A percentile compares a stretch with the other conserved stretches of the same genome.
Conservation (phyloP, 2,113 vertebrate species). For the Tachysurus vachellii region DNA sequence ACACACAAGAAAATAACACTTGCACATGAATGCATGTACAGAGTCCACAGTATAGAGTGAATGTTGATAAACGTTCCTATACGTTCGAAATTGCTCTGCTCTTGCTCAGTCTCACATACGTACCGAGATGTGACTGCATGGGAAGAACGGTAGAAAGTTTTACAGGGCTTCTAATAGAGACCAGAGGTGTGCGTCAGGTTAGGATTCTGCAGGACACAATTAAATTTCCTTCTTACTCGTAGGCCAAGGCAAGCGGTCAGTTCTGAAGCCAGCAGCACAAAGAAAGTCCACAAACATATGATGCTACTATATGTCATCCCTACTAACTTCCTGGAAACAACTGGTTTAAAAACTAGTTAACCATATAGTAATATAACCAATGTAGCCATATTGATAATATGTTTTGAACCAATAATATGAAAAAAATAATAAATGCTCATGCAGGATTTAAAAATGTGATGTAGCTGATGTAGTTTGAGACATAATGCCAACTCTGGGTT, state of each 20-base stretch:
- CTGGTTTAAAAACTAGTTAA: background rate
- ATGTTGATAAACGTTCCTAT: background rate
- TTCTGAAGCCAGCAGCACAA: background rate
- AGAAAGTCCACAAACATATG: background rate
- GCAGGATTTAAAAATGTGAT: too few species aligned
- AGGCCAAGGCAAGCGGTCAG: background rate
- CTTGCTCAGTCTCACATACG: too few species aligned
- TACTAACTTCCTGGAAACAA: background rate
- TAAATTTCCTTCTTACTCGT: background rate
- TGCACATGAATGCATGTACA: background rate
- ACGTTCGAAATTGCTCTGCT: background rate
- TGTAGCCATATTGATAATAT: too few species aligned
- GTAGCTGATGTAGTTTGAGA: background rate
- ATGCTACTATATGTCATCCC: background rate
- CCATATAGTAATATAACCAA: too few species aligned
- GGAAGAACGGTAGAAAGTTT: background rate
- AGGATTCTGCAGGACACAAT: background rate
- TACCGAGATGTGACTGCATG: background rate
- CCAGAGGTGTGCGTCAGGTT: background rate
- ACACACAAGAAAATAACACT: background rate
- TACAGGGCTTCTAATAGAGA: background rate
- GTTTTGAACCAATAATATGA: too few species aligned
- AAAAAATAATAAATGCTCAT: background rate
- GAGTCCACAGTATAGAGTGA: background rate
- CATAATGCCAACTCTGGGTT: background rate